Evolutionary conservation across 2,888 invertebrate genomes (phyloP).

Genomic region (Callinectes sapidus): DNA sequence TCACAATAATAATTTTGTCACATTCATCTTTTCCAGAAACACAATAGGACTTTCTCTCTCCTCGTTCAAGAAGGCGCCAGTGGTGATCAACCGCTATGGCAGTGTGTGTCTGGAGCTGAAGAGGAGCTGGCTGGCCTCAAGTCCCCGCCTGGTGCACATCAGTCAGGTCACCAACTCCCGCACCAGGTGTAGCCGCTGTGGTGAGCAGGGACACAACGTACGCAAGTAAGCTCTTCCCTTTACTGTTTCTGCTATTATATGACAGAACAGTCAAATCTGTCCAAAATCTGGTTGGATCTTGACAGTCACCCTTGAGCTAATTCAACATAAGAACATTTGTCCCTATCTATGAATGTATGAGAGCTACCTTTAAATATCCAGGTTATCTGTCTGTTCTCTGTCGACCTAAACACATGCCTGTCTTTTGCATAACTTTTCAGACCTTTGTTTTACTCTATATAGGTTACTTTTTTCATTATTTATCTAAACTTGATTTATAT

Average conservation of each 20-base stretch:
- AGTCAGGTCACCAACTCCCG: conserved; percentile 50
- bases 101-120: conserved; percentile 59
- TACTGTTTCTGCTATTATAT: not conserved
- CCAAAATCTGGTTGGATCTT: no score
- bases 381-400: not conserved
- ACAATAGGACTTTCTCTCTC: conserved; percentile 47
- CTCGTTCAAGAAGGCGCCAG: conserved; percentile 54
- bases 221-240: conserved; percentile 42
- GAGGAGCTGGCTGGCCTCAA: conserved; percentile 60
- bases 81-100: conserved; percentile 53
- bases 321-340: no score
- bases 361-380: no score
- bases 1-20: not conserved
- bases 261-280: not conserved
- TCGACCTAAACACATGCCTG: not conserved
- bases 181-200: conserved; percentile 61
- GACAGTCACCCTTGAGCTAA: no score
- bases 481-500: no score
- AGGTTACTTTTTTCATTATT: no score
- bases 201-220: conserved; percentile 57
- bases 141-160: conserved; percentile 54
- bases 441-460: no score
- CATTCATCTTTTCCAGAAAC: conserved; percentile 42
- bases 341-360: no score
- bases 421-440: no score